Evolutionary conservation across 2,113 vertebrate species (phyloP).

Genomic region (Macaca mulatta): DNA sequence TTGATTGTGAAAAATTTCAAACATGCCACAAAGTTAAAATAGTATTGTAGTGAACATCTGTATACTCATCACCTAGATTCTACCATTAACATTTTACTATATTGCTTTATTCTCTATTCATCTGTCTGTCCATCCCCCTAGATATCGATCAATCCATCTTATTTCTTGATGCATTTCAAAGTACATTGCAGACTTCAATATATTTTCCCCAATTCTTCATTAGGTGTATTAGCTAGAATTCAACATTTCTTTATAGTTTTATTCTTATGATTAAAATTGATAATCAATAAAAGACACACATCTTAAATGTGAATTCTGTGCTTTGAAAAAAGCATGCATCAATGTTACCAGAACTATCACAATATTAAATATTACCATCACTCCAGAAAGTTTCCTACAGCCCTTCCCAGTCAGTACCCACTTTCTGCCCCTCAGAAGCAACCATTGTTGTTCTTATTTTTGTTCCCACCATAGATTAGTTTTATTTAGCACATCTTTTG

Average conservation of each 20-base stretch:
- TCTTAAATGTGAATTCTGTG: not conserved
- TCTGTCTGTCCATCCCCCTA: not conserved
- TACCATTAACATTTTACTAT: not conserved
- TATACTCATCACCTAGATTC: not conserved
- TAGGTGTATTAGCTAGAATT: not conserved
- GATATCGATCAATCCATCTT: not conserved
- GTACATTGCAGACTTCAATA: not conserved
- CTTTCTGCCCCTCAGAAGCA: not conserved
- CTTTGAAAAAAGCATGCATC: not conserved
- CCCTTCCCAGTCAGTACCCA: not conserved
- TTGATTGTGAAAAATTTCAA: constrained; percentile 43
- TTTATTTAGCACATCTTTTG: not conserved
- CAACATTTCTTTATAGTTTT: not conserved
- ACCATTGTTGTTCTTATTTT: not conserved
- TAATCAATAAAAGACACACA: not conserved
- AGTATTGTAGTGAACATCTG: not conserved
- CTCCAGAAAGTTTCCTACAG: not conserved
- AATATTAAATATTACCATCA: not conserved
- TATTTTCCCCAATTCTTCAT: not conserved
- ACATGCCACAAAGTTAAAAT: constrained; percentile 8
- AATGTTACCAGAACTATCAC: not conserved
- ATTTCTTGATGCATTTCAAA: constrained; percentile 38
- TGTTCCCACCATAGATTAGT: not conserved
- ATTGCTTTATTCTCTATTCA: not conserved
- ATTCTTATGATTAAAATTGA: not conserved